Base-by-base conservation (phyloP, 2,888 invertebrate species). In the Dynastes maya region DNA sequence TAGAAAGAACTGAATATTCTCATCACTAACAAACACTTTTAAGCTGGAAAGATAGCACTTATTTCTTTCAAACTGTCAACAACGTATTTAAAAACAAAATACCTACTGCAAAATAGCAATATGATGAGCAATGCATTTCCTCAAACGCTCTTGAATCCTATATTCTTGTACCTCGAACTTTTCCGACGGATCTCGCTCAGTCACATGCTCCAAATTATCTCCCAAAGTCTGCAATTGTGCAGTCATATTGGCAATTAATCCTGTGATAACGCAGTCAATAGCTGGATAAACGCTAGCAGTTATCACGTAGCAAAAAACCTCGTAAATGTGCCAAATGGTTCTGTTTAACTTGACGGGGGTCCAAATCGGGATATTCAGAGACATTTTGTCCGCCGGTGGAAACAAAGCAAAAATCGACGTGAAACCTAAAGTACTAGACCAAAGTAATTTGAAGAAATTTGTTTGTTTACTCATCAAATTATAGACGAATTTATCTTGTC, bases 161-260 rank as follows among this genome's bases (percentile, higher is more conserved):
- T 8, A 8, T 16, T 79, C 51, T 37, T 11, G 27, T 2, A n/a
- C 40, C n/a, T 51, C 13, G 45, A 37, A 40, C 13, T 27, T 11
- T n/a, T 29, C 74, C 51, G 4, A 70, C 53, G 13, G n/a, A n/a
- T 16, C 13, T 65, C 37, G 6, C 2, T 32, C 16, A 1, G 40
- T 58, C 13, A 9, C 13, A 11, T 32, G 74, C 29, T 71, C 32
- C 11, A 77, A 78, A 64, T 71, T 53, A 3, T 70, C 58, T n/a
- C 81, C 79, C 13, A 82, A 63, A 51, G 82, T 82, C 29, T 82
- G 79, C 49, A 83, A 74, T 53, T 82, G 82, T 11, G 81, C 80
- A 27, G 79, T 70, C 65, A 77, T 80, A 32, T 80, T 79, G 13
- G 79, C 78, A 76, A 82, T 80, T 13, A 81, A 78, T 64, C 79